Percentiles rank a stretch among this genome's conserved stretches.
Conservation (phyloP, 2,797 vertebrate genomes). For the Spinibarbus caldwelli region DNA sequence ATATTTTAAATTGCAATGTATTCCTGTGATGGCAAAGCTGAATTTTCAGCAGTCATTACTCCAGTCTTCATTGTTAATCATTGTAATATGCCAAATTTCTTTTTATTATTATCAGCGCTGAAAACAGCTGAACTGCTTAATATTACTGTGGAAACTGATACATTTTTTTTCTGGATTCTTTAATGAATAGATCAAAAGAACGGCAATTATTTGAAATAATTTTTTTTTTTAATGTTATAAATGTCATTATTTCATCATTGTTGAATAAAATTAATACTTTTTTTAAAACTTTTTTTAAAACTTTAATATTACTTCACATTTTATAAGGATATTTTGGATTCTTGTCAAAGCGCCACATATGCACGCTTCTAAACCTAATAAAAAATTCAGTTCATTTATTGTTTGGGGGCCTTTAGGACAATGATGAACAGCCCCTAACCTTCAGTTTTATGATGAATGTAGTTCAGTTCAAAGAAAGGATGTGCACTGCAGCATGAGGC, state of each 20-base stretch:
- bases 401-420: not conserved
- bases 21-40: not conserved
- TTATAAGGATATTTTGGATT: not conserved
- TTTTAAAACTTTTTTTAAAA: not conserved
- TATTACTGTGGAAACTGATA: not conserved
- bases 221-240: not conserved
- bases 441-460: not conserved
- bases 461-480: not conserved
- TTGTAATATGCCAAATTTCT: not conserved
- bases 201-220: not conserved
- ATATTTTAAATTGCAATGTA: not conserved
- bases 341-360: not conserved
- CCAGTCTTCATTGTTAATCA: not conserved
- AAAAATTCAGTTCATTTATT: not conserved
- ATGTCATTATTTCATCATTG: not conserved
- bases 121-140: not conserved
- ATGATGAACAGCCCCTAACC: constrained; percentile 9
- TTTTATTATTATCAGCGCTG: not conserved
- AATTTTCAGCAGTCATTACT: not conserved
- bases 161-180: not conserved
- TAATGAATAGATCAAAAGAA: not conserved
- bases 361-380: not conserved
- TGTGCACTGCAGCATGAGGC: constrained; percentile 23
- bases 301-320: not conserved
- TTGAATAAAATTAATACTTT: not conserved